Evolutionary conservation across 2,113 vertebrate species (phyloP).

Genomic region (Athene cunicularia): DNA sequence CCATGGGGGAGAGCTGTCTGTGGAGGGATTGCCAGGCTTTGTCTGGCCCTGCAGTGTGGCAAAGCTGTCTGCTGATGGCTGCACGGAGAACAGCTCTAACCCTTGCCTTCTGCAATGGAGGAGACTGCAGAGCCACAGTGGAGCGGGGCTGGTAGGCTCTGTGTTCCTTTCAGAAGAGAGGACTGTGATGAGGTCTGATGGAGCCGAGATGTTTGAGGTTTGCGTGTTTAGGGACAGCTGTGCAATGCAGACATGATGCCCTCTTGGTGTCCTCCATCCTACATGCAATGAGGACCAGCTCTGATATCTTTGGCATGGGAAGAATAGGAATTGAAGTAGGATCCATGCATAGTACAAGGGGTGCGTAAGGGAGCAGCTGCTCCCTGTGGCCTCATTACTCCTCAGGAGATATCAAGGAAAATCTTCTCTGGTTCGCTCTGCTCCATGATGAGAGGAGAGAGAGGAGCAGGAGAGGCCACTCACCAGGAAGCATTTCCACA

Average conservation of each 20-base stretch:
- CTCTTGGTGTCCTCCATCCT: background rate
- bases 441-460: background rate
- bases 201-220: background rate
- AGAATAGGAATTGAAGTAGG: background rate
- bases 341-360: background rate
- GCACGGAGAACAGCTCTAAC: background rate
- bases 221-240: background rate
- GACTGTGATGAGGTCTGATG: background rate
- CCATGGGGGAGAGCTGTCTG: background rate
- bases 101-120: background rate
- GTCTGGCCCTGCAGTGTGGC: background rate
- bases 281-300: background rate
- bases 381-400: background rate
- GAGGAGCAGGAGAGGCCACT: background rate
- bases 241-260: background rate
- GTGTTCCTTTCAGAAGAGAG: background rate
- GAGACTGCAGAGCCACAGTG: background rate
- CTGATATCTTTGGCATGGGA: rapidly evolving
- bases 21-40: background rate
- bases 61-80: background rate
- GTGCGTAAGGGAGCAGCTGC: background rate
- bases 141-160: background rate
- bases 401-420: background rate
- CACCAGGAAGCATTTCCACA: background rate
- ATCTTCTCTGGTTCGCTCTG: background rate